A percentile compares a stretch with the other conserved stretches of the same genome.
These are phyloP conservation scores for Parazoanthus swiftii DNA, from an alignment of 92 coral and sea anemone species.

Conservation along the genomic window DNA sequence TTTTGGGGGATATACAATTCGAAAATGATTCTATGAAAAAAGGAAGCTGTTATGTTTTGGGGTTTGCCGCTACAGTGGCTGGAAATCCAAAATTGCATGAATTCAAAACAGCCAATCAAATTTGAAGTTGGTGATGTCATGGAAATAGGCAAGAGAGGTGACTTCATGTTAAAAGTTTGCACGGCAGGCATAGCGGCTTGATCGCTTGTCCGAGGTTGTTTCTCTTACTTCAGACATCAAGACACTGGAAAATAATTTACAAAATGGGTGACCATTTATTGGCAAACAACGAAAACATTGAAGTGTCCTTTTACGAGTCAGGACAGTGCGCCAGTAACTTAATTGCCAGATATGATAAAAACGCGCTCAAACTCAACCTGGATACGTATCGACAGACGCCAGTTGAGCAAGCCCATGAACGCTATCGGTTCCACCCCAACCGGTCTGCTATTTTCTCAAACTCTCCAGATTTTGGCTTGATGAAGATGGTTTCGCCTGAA, in stretches of 20 bases:
- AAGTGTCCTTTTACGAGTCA: slow-evolving; percentile 78
- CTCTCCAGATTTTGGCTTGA: slow-evolving; percentile 83
- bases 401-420: slow-evolving; percentile 66
- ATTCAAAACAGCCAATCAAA: slow-evolving; percentile 68
- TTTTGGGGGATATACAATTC: too few relatives aligned
- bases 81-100: background rate
- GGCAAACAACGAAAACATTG: slow-evolving; percentile 69
- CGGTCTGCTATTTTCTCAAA: slow-evolving; percentile 56
- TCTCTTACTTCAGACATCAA: slow-evolving; percentile 57
- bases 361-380: slow-evolving; percentile 68
- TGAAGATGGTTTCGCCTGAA: slow-evolving; percentile 92
- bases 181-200: slow-evolving; percentile 88
- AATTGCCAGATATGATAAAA: slow-evolving; percentile 71
- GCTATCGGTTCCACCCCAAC: slow-evolving; percentile 53
- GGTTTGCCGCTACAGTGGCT: slow-evolving; percentile 2
- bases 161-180: slow-evolving; percentile 80
- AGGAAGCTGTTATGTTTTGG: background rate
- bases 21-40: background rate
- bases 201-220: slow-evolving; percentile 42
- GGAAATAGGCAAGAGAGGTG: slow-evolving; percentile 67
- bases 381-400: slow-evolving; percentile 53
- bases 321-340: slow-evolving; percentile 33
- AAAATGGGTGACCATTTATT: slow-evolving; percentile 79
- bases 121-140: slow-evolving; percentile 82
- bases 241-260: slow-evolving; percentile 51